Conservation (phyloP, 2,888 invertebrate genomes). For the Drosophila conformis region DNA sequence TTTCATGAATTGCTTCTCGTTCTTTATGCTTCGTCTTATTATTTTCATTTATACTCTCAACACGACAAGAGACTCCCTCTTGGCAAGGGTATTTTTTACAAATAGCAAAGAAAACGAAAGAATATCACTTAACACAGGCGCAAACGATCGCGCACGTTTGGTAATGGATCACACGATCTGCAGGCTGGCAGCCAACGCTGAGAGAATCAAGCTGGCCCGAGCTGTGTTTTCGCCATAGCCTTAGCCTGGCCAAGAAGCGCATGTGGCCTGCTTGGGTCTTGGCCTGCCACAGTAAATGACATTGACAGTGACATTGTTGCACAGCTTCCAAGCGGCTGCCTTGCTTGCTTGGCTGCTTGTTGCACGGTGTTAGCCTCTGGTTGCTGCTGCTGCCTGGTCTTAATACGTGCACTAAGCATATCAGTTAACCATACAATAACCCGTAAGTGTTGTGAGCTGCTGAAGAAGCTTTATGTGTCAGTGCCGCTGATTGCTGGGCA, state of each 20-base stretch:
- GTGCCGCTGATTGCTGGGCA: constrained; percentile 67
- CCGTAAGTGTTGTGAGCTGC: constrained; percentile 80
- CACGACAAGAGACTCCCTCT: background rate
- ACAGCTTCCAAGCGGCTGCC: constrained; percentile 37
- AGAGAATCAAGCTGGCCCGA: constrained; percentile 39
- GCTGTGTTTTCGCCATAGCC: constrained; percentile 13
- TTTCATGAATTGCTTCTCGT: background rate
- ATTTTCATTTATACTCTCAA: background rate
- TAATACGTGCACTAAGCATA: constrained; percentile 79
- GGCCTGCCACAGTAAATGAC: constrained; percentile 77
- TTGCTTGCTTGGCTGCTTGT: constrained; percentile 14
- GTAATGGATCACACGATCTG: constrained; percentile 82
- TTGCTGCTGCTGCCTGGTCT: constrained; percentile 55
- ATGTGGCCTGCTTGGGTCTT: constrained; percentile 31
- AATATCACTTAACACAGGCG: constrained; percentile 75
- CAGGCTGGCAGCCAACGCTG: constrained; percentile 29
- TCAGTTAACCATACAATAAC: constrained; percentile 78
- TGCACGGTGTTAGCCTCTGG: constrained; percentile 12
- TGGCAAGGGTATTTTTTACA: constrained; percentile 32
- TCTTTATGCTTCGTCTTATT: background rate
- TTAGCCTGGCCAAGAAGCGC: constrained; percentile 31
- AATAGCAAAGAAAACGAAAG: constrained; percentile 19
- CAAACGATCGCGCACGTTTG: constrained; percentile 80
- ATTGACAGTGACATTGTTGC: constrained; percentile 82
- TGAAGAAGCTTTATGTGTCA: constrained; percentile 84